Evolutionary conservation across 2,797 vertebrate species (phyloP).

Genomic region (Apodemus agrarius): DNA sequence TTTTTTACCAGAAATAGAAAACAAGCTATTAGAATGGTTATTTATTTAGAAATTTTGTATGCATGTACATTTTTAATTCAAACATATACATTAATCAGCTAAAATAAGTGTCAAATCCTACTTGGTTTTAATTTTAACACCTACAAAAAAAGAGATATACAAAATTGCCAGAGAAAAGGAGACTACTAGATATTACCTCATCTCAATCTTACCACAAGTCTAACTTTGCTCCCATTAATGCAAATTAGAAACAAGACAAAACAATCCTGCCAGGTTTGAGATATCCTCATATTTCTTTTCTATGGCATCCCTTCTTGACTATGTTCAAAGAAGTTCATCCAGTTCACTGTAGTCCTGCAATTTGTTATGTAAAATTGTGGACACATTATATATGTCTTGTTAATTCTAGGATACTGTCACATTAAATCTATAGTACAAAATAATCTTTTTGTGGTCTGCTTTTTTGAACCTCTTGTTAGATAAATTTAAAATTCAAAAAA

Average conservation of each 20-base stretch:
- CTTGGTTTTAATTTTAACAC: not conserved
- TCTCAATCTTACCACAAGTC: not conserved
- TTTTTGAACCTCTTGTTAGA: not conserved
- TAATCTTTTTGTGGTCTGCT: not conserved
- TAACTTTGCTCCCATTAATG: conserved; percentile 18
- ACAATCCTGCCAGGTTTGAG: not conserved
- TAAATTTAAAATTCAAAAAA: conserved; percentile 45
- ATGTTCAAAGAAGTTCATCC: not conserved
- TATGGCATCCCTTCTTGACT: not conserved
- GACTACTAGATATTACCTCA: not conserved
- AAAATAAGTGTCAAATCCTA: conserved; percentile 47
- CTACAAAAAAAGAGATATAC: not conserved
- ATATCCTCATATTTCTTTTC: conserved; percentile 23
- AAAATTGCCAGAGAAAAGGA: not conserved
- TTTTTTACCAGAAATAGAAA: conserved; percentile 31
- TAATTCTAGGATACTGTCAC: not conserved
- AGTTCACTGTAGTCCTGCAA: conserved; percentile 1
- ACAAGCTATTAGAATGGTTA: conserved; percentile 3
- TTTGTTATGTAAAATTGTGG: not conserved
- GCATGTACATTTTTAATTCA: conserved; percentile 2
- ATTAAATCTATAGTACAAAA: not conserved
- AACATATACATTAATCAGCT: not conserved
- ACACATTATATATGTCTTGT: not conserved
- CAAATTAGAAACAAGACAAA: not conserved
- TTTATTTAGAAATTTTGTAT: conserved; percentile 39